These are phyloP conservation scores for Allolobophora icterica DNA, from an alignment of 2,888 invertebrate species.

Conservation along the genomic window DNA sequence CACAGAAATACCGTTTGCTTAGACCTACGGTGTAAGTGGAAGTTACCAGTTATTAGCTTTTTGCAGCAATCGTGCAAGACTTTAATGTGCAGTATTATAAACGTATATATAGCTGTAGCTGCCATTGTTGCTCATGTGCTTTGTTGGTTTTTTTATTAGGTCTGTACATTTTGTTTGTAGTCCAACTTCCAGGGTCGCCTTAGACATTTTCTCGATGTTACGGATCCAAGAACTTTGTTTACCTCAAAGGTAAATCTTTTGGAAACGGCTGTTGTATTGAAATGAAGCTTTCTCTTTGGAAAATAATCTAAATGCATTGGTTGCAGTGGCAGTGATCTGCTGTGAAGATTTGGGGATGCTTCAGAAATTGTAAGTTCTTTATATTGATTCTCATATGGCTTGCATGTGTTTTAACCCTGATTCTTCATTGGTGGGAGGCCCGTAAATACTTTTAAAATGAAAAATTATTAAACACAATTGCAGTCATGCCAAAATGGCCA, in stretches of 20 bases:
- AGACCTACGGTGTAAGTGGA: background rate
- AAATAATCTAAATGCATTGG: background rate
- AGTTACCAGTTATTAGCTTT: background rate
- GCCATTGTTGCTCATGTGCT: background rate
- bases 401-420: background rate
- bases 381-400: no score
- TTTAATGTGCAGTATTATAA: background rate
- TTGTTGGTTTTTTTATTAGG: background rate
- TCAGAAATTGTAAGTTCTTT: background rate
- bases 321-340: background rate
- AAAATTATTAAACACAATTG: background rate
- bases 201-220: conserved; percentile 66
- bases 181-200: conserved; percentile 65
- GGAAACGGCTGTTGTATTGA: background rate
- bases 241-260: conserved; percentile 61
- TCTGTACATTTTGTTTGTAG: conserved; percentile 50
- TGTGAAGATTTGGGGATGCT: background rate
- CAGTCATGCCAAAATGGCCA: background rate
- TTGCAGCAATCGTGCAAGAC: background rate
- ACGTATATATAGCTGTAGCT: background rate
- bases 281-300: background rate
- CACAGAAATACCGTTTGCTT: background rate
- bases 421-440: background rate
- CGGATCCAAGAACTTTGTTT: conserved; percentile 67
- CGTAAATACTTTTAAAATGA: background rate